phyloP scores from a whole-genome alignment of 2,113 vertebrate genomes.

The Paedocypris sp. region DNA sequence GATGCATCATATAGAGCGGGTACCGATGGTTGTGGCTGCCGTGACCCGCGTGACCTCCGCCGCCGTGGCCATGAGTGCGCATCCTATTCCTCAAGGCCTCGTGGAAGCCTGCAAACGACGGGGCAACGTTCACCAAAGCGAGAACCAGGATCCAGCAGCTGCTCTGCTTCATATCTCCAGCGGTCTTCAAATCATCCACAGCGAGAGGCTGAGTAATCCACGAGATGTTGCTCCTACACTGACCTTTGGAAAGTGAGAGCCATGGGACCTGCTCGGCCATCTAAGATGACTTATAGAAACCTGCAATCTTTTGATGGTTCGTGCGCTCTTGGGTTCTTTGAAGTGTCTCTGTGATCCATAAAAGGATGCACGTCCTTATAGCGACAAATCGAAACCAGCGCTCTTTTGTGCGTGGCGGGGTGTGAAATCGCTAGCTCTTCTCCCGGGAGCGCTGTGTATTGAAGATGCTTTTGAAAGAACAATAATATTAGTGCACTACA shows the following conservation, averaged over 20 bases:
- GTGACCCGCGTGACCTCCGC: conserved; percentile 9
- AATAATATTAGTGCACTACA: conserved; percentile 50
- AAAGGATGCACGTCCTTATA: conserved; percentile 33
- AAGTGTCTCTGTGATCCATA: conserved; percentile 46
- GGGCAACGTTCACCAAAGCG: neutral
- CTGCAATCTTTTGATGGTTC: conserved; percentile 43
- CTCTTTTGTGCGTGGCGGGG: conserved; percentile 45
- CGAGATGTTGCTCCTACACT: conserved; percentile 7
- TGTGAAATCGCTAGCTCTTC: conserved; percentile 36
- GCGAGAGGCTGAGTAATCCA: neutral
- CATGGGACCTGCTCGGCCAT: neutral
- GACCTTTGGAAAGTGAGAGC: conserved; percentile 31
- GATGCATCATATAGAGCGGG: conserved; percentile 72
- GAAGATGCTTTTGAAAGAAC: conserved; percentile 46
- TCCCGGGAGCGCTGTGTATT: conserved; percentile 28
- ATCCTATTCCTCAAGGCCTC: conserved; percentile 25
- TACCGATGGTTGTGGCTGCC: conserved; percentile 30
- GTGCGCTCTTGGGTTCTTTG: conserved; percentile 41
- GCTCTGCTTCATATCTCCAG: conserved; percentile 33
- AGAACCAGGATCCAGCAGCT: conserved; percentile 35
- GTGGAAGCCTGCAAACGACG: neutral
- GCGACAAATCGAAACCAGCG: conserved; percentile 49
- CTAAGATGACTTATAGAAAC: conserved; percentile 33
- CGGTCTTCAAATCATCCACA: neutral
- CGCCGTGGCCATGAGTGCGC: neutral